Base-by-base conservation (phyloP, 2,113 vertebrate species). In the Carassius gibelio region DNA sequence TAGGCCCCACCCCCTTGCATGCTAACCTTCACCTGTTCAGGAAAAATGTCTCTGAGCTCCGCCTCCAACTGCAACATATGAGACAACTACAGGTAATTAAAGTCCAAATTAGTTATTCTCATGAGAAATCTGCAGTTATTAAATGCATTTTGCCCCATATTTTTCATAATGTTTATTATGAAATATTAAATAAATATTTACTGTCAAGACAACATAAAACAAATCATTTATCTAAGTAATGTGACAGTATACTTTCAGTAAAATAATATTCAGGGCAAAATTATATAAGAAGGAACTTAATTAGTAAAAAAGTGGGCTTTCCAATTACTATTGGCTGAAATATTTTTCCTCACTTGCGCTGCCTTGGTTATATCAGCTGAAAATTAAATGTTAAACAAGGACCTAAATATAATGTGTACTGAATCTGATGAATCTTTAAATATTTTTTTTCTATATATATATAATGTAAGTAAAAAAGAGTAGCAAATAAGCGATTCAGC, bases 51-150 rank as follows among this genome's bases (percentile, higher is more conserved):
- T 95, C 95, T 0, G 96, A 98, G 52, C 96, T 99, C 87, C 94
- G 96, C 75, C 90, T 96, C 80, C 97, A 99, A 89, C 96, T 99
- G 69, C 96, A 97, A 87, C 96, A 98, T 91, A 97, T 98, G 95
- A 95, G 94, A 87, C 96, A 97, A 89, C 94, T 97, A 81, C 98
- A 99, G 97, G 98, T 96, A 96, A 88, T 88, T 61, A 64, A 52
- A 42, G 45, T 45, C 6, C 38, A 6, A 42, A 45, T 72, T 14
- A 57, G 15, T 79, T 17, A 62, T 11, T 8, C 23, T 38, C 26
- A 15, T 52, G 1, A 42, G 13, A 42, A 38, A 62, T n/a, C 57
- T 9, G 26, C 21, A n/a, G 5, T 45, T 9, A 50, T 17, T 72
- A n/a, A 55, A 55, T 23, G 5, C 34, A 57, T 78, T 52, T 59